These are phyloP conservation scores for Heliconius nattereri DNA, from an alignment of 1,140 invertebrate genomes.

Conservation along the genomic window DNA sequence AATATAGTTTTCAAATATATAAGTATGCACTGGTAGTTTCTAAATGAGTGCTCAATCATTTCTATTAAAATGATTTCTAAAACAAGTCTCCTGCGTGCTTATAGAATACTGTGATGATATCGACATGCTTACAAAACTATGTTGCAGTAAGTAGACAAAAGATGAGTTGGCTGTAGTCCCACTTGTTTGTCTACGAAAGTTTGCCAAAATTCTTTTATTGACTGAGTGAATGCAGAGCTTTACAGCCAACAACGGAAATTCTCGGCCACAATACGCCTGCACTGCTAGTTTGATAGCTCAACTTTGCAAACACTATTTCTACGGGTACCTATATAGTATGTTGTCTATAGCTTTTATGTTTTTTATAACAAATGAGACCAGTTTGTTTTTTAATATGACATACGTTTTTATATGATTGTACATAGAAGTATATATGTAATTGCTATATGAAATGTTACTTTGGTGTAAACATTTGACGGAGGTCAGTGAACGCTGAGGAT, in stretches of 20 bases:
- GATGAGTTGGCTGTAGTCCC: slow-evolving; percentile 79
- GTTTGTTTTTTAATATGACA: neutral
- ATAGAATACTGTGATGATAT: slow-evolving; percentile 58
- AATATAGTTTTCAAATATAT: neutral
- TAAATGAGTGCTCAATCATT: neutral
- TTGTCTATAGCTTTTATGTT: neutral
- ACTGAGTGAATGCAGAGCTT: slow-evolving; percentile 74
- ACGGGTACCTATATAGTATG: slow-evolving; percentile 10
- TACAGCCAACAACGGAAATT: slow-evolving; percentile 64
- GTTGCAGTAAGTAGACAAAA: slow-evolving; percentile 77
- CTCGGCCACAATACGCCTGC: slow-evolving; percentile 57
- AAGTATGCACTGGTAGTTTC: neutral
- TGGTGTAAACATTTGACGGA: slow-evolving; percentile 50
- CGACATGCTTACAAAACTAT: slow-evolving; percentile 74
- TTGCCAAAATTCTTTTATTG: slow-evolving; percentile 81
- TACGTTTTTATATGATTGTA: neutral
- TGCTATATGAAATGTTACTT: slow-evolving; percentile 1
- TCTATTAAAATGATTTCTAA: neutral
- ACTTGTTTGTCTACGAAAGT: slow-evolving; percentile 80
- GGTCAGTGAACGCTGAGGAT: slow-evolving; percentile 78
- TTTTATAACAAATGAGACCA: neutral
- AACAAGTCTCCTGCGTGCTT: slow-evolving; percentile 39
- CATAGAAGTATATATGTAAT: neutral
- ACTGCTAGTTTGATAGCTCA: slow-evolving; percentile 49
- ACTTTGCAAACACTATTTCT: slow-evolving; percentile 41